phyloP scores from a whole-genome alignment of 2,797 vertebrate genomes.

The Coregonus sp. region DNA sequence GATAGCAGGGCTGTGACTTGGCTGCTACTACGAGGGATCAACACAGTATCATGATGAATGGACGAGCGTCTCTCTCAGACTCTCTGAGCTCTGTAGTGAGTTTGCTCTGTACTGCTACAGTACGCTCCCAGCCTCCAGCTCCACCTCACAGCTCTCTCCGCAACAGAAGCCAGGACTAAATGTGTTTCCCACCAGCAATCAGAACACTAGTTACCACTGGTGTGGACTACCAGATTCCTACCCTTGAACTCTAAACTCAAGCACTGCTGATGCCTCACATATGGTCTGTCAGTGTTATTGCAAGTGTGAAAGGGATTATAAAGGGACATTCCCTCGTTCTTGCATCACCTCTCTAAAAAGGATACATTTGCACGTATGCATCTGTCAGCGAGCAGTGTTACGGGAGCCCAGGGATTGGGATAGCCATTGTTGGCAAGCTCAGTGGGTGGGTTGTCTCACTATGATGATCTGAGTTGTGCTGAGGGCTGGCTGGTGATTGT shows the following conservation, averaged over 20 bases:
- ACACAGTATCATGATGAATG: constrained; percentile 18
- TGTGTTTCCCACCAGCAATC: neutral
- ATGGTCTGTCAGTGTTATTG: neutral
- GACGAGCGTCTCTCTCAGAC: neutral
- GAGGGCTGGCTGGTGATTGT: constrained; percentile 5
- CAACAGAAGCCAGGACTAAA: neutral
- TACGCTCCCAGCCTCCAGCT: constrained; percentile 2
- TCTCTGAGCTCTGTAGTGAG: neutral
- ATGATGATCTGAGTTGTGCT: neutral
- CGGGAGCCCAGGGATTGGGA: neutral
- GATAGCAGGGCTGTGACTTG: constrained; percentile 20
- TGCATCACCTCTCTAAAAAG: neutral
- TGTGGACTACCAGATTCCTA: neutral
- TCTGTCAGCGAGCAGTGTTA: constrained; percentile 8
- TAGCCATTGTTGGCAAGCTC: constrained; percentile 14
- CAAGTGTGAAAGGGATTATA: neutral
- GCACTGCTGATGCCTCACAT: neutral
- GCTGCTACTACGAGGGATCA: constrained; percentile 31
- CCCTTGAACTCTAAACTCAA: neutral
- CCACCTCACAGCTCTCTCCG: neutral
- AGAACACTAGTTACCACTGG: neutral
- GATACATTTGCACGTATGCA: neutral
- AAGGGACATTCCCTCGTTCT: neutral
- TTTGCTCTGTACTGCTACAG: neutral
- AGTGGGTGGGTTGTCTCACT: constrained; percentile 8